These are phyloP conservation scores for Myotis myotis DNA, from an alignment of 2,797 vertebrate species.

Conservation along the genomic window DNA sequence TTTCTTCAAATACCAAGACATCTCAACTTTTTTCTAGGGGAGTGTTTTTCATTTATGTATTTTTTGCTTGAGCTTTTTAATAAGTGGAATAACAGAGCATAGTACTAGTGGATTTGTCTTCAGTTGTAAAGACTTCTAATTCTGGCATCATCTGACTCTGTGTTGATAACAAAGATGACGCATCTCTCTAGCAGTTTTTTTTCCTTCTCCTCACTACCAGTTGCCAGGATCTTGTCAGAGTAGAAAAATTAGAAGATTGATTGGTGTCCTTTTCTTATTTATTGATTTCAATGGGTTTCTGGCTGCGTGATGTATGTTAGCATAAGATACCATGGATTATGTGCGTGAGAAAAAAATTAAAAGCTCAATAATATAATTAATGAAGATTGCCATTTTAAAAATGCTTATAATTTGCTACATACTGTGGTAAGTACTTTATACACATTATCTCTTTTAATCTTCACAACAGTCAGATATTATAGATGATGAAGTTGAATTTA, in stretches of 20 bases:
- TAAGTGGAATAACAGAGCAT: not conserved
- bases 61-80: not conserved
- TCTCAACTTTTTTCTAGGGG: not conserved
- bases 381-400: conserved; percentile 22
- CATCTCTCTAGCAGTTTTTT: not conserved
- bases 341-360: conserved; percentile 56
- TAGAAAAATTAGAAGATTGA: conserved; percentile 53
- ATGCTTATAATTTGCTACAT: not conserved
- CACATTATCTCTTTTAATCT: not conserved
- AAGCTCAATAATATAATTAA: conserved; percentile 51
- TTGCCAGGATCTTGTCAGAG: conserved; percentile 37
- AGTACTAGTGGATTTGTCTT: not conserved
- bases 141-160: not conserved
- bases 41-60: not conserved
- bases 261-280: conserved; percentile 58
- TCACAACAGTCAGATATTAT: not conserved
- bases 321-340: not conserved
- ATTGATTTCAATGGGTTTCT: conserved; percentile 68
- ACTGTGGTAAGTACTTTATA: not conserved
- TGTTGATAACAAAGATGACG: conserved; percentile 10
- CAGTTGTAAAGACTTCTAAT: conserved; percentile 33
- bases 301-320: conserved; percentile 19
- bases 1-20: not conserved
- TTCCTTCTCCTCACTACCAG: not conserved
- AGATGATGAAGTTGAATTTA: conserved; percentile 41